A percentile compares a stretch with the other conserved stretches of the same genome.
These are phyloP conservation scores for Lynx canadensis DNA, from an alignment of 2,113 vertebrate genomes.

Conservation along the genomic window DNA sequence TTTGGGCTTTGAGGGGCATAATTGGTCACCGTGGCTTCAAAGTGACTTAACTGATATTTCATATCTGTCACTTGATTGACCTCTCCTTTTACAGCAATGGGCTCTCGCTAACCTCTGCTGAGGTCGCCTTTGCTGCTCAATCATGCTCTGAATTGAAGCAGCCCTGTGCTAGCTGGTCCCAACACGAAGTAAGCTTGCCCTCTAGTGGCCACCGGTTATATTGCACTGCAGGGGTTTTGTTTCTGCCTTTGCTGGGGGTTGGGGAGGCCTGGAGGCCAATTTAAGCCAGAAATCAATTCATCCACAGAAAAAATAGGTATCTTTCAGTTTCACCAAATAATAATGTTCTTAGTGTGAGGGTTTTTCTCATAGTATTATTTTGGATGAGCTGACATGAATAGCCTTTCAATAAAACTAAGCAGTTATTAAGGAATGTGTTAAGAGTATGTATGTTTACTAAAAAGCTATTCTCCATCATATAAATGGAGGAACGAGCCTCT, in stretches of 20 bases:
- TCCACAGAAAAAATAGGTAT: not conserved
- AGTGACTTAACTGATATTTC: not conserved
- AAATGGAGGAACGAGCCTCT: not conserved
- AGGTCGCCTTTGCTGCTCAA: not conserved
- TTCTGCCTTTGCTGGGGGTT: not conserved
- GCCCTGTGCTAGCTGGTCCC: not conserved
- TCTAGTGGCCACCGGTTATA: not conserved
- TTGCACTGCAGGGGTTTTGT: not conserved
- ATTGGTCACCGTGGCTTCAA: not conserved
- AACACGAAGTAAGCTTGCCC: not conserved
- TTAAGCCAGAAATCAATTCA: not conserved
- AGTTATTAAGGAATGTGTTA: not conserved
- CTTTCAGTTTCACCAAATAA: not conserved
- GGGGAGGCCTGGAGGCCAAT: accelerated
- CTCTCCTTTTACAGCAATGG: not conserved
- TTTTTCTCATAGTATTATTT: not conserved
- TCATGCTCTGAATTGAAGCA: not conserved
- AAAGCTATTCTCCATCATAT: not conserved
- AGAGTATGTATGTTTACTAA: not conserved
- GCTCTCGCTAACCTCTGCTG: not conserved
- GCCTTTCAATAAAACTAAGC: not conserved
- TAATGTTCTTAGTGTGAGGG: not conserved
- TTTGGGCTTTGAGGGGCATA: not conserved
- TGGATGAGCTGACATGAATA: not conserved
- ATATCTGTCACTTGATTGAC: not conserved